phyloP scores from a whole-genome alignment of 2,113 vertebrate species.

The Labeo catla region DNA sequence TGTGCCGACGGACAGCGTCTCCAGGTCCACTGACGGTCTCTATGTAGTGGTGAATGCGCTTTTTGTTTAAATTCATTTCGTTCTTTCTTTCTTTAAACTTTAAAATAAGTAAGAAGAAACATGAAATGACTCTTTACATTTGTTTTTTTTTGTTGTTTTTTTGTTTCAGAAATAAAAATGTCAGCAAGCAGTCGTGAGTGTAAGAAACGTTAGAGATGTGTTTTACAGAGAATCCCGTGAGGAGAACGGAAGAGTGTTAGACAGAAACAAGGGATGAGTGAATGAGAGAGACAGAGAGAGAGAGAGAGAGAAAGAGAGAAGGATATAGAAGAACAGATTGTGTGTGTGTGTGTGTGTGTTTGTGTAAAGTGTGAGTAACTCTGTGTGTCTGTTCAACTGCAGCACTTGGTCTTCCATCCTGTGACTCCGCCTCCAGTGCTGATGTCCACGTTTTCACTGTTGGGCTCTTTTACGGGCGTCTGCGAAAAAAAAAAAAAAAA shows the following conservation, averaged over 20 bases:
- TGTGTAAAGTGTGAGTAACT: conserved; percentile 59
- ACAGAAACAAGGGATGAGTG: conserved; percentile 58
- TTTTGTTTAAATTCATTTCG: conserved; percentile 65
- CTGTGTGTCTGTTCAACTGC: conserved; percentile 83
- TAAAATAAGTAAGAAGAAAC: conserved; percentile 86
- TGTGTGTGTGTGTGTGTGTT: conserved; percentile 50
- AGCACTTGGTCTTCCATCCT: conserved; percentile 99
- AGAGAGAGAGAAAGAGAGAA: background rate
- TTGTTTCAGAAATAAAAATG: conserved; percentile 84
- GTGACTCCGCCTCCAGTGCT: conserved; percentile 93
- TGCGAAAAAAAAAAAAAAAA: conserved; percentile 63
- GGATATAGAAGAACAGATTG: conserved; percentile 30
- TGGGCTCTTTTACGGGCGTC: conserved; percentile 99
- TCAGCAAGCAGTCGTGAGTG: conserved; percentile 82
- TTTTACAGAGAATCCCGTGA: conserved; percentile 48
- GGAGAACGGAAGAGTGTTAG: conserved; percentile 60
- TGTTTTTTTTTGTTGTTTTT: conserved; percentile 63
- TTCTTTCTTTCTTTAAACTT: conserved; percentile 67
- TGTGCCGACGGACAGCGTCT: conserved; percentile 1
- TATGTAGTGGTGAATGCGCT: conserved; percentile 74
- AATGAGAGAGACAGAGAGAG: conserved; percentile 15
- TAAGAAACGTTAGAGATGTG: conserved; percentile 78
- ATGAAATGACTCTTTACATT: conserved; percentile 84
- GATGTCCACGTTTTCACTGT: conserved; percentile 99
- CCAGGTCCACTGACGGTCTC: conserved; percentile 31